These are phyloP conservation scores for Endomychus coccineus DNA, from an alignment of 2,888 invertebrate species.

Conservation along the genomic window DNA sequence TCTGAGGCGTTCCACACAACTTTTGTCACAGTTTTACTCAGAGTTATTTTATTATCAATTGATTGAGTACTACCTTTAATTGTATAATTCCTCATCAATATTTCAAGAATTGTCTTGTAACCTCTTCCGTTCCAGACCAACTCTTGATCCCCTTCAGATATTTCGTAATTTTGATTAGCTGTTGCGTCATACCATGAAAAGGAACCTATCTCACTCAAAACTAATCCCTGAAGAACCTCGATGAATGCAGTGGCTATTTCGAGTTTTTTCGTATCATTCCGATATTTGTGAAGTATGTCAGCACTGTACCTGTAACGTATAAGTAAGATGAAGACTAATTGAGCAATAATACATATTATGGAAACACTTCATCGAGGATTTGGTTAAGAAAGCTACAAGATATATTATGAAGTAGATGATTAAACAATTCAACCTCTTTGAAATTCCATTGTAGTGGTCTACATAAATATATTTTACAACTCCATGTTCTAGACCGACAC, in stretches of 20 bases:
- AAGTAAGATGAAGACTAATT: too few relatives aligned
- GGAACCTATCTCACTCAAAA: conserved; percentile 5
- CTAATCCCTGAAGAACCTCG: background rate
- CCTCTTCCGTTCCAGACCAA: conserved; percentile 70
- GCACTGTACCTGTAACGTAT: conserved; percentile 10
- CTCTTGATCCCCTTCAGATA: conserved; percentile 55
- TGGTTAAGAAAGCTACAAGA: too few relatives aligned
- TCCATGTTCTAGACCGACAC: too few relatives aligned
- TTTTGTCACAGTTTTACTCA: conserved; percentile 25
- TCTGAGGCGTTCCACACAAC: conserved; percentile 22
- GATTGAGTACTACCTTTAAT: conserved; percentile 18
- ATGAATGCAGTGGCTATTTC: conserved; percentile 3
- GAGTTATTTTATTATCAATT: conserved; percentile 29
- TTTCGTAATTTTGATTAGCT: background rate
- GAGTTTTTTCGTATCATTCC: conserved; percentile 5
- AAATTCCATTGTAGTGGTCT: too few relatives aligned
- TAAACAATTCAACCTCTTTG: too few relatives aligned
- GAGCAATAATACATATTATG: too few relatives aligned
- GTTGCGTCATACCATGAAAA: conserved; percentile 3
- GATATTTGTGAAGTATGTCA: conserved; percentile 3
- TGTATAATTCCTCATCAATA: conserved; percentile 52
- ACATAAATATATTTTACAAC: too few relatives aligned
- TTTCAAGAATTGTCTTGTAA: conserved; percentile 57
- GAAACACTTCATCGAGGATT: too few relatives aligned
- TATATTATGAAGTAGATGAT: too few relatives aligned